Evolutionary conservation across 2,888 invertebrate species (phyloP), one percentile per base, ranked within the genome.

Genomic region (Lymantria monacha): DNA sequence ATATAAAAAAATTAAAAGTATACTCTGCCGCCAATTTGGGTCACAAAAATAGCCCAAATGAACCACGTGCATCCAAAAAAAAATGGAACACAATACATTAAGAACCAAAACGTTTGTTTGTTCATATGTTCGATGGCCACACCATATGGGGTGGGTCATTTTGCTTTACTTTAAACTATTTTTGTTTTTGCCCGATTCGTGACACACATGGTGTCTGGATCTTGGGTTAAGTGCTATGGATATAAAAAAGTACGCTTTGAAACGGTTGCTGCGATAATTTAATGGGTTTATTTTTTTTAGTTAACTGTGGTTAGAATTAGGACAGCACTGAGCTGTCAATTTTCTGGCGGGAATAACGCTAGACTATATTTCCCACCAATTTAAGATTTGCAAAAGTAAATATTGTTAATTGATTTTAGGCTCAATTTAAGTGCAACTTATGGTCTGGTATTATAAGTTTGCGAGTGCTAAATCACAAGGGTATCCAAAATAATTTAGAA

Each of bases 101-200:
- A 62, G 61, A 54, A 57, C 54, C 36, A 42, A 14, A 43, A 41
- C 49, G 47, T 46, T 56, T 83, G 73, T 83, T 84, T 78, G 68
- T 72, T 72, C 81, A 83, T 57, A 73, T 81, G 83, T 67, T 57
- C 53, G 55, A 72, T 51, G 55, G 57, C 37, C 54, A 42, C 46
- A 44, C 70, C 82, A 81, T 76, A 71, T 78, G 81, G 71, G 45
- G 46, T 9, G 44, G 66, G 69, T 58, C 65, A 69, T 55, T 69
- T 58, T 53, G 69, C 72, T 61, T 47, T 60, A 63, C 57, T 53
- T 62, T 62, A 43, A 49, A 51, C 46, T 46, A 48, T 45, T 40
- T 57, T 57, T 63, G 69, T 65, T 67, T 54, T 57, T 60, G 43
- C 46, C 49, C 48, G 15, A 68, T 66, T 64, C 74, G 76, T 76